Base-by-base conservation (phyloP, 2,113 vertebrate genomes). In the Xenopus borealis region DNA sequence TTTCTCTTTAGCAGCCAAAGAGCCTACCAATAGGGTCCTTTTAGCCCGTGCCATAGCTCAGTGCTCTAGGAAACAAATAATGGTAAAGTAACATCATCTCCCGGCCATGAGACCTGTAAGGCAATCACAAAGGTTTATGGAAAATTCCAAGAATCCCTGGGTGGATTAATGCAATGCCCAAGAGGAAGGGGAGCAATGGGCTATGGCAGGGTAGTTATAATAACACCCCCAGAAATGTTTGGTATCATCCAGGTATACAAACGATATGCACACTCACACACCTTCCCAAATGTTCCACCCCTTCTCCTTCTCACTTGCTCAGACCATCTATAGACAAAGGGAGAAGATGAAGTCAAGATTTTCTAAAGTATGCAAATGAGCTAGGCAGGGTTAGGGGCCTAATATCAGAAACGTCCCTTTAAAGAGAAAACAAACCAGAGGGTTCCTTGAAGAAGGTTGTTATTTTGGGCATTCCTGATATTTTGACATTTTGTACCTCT, bases 281-380 rank as follows among this genome's bases (percentile, higher is more conserved):
- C 66, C 73, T 69, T 30, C 23, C 50, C 14, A 47, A 69, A 30
- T 23, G 66, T 57, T 66, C 14, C 33, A 6, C 46, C 20, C 74
- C 30, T 12, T 44, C 50, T 45, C 67, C 73, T 58, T 77, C 74
- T 77, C 58, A 77, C 74, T 11, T 77, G 18, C 74, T 64, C 23
- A 70, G 16, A 44, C 74, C 52, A 70, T 77, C 74, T 63, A 4
- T 4, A 62, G 45, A 53, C 45, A 20, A 63, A 64, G 33, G 50
- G 47, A 27, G 33, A 40, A 9, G 33, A 2, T 40, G 7, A 7
- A 40, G 33, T 6, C 33, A 40, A 6, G 33, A 40, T 40, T 40
- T 40, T 9, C 33, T 40, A 40, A 40, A 7, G 8, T 40, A 40
- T 40, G 33, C 33, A 40, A 40, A 40, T 7, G 33, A 27, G 23